Conservation (phyloP, 1,140 invertebrate species). For the Temnothorax longispinosus region DNA sequence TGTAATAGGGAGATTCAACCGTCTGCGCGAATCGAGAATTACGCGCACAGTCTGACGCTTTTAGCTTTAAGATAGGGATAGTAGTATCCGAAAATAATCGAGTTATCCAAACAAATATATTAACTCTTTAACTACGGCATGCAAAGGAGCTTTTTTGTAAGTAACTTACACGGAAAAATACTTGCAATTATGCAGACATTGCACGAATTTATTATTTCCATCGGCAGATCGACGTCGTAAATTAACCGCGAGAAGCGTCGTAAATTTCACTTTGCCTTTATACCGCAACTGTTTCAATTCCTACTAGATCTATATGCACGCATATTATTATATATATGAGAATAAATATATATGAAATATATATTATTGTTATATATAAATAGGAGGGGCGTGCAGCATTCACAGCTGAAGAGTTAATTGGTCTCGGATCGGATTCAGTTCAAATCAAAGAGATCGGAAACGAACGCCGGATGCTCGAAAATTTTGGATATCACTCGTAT, state of each 20-base stretch:
- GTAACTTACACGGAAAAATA: background rate
- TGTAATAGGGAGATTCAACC: constrained; percentile 6
- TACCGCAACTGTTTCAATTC: background rate
- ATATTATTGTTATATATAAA: constrained; percentile 16
- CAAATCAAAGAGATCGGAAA: background rate
- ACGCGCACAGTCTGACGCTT: background rate
- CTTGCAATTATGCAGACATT: background rate
- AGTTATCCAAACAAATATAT: background rate
- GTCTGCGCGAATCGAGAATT: constrained; percentile 2
- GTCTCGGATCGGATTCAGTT: background rate
- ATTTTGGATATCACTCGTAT: constrained; percentile 9
- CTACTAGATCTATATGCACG: background rate
- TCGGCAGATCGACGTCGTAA: background rate
- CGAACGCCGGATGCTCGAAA: background rate
- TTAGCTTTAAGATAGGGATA: background rate
- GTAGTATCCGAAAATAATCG: constrained; percentile 15
- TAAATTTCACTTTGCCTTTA: background rate
- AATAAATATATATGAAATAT: background rate
- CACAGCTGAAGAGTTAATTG: constrained; percentile 1
- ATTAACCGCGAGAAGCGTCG: background rate
- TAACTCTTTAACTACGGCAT: background rate
- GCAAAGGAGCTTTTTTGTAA: background rate
- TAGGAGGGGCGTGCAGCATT: background rate
- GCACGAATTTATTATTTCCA: background rate
- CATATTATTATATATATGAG: constrained; percentile 1